Conservation (phyloP, 2,888 invertebrate species). For the Acholoe squamosa region DNA sequence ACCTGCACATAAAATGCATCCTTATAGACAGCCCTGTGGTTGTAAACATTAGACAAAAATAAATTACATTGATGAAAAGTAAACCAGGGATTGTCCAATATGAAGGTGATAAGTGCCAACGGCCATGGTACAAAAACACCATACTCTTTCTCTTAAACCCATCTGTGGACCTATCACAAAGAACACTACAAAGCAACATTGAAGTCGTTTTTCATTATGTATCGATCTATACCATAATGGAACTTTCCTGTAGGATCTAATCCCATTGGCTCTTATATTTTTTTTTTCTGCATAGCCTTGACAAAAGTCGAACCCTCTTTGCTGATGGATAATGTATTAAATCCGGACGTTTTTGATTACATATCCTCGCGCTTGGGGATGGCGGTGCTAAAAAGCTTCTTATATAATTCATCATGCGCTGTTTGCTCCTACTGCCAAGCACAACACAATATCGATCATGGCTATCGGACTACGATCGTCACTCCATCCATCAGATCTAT, state of each 20-base stretch:
- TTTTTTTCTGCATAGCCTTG: not conserved
- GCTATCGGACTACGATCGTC: not conserved
- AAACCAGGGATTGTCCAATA: no score
- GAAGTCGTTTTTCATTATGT: not conserved
- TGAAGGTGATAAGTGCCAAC: no score
- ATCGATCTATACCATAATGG: slow-evolving; percentile 26
- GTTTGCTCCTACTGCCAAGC: not conserved
- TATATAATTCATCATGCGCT: slow-evolving; percentile 33
- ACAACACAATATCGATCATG: not conserved
- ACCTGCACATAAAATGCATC: no score
- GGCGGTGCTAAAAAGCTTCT: not conserved
- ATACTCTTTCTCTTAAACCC: no score
- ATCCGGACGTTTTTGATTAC: slow-evolving; percentile 28
- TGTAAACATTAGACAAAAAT: no score
- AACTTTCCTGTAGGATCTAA: not conserved
- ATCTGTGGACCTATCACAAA: no score
- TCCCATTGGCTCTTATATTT: not conserved
- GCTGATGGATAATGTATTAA: slow-evolving; percentile 32
- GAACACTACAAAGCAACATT: not conserved
- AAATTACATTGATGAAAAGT: no score
- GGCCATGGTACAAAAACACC: no score
- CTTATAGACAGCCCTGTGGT: no score
- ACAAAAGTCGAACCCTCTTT: slow-evolving; percentile 8
- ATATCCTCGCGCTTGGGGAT: not conserved
- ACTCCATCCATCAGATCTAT: not conserved